Conservation (phyloP, 2,113 vertebrate species). For the Microcebus ravelobensis region DNA sequence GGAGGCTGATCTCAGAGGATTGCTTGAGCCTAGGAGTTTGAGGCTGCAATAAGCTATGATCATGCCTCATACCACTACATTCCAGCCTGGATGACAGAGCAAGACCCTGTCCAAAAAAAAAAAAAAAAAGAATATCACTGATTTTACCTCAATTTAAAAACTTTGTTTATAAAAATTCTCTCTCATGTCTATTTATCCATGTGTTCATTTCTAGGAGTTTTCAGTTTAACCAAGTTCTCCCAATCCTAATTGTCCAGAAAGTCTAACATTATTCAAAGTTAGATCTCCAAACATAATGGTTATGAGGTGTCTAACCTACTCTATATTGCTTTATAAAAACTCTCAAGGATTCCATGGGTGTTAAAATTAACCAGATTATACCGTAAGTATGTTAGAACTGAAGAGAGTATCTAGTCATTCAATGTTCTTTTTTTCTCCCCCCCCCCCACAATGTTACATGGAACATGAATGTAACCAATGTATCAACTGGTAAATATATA, state of each 20-base stretch:
- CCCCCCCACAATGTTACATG: background rate
- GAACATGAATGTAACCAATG: background rate
- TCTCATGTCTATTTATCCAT: background rate
- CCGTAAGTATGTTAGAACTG: background rate
- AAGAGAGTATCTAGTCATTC: background rate
- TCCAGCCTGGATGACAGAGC: no score
- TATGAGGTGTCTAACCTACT: background rate
- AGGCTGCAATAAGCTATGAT: no score
- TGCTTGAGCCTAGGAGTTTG: no score
- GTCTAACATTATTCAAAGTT: background rate
- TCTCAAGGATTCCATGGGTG: background rate
- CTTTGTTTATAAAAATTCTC: background rate
- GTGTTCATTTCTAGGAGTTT: background rate
- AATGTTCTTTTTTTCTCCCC: background rate
- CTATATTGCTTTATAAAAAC: background rate
- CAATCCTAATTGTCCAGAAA: background rate
- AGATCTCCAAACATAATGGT: background rate
- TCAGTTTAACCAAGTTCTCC: background rate
- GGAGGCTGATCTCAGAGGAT: no score
- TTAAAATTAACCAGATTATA: background rate
- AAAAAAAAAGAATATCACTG: background rate
- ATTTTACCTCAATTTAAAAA: background rate
- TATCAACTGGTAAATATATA: background rate
- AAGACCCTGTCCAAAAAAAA: background rate
- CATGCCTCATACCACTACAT: no score